Evolutionary conservation across 2,797 vertebrate species (phyloP).

Genomic region (Enteromius paludinosus): DNA sequence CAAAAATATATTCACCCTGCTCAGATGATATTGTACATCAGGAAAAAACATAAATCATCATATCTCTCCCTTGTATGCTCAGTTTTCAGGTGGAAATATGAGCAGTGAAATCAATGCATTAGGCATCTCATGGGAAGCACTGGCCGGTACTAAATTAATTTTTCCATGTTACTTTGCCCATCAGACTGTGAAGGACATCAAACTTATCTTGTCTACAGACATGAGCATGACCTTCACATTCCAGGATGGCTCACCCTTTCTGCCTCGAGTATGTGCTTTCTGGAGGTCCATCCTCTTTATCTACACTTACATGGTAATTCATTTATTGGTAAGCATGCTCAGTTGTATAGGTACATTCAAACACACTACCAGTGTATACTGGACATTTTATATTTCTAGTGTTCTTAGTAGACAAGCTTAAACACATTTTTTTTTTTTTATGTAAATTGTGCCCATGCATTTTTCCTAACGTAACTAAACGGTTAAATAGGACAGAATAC

Average conservation of each 20-base stretch:
- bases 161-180: background rate
- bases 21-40: background rate
- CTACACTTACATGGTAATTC: slow-evolving; percentile 23
- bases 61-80: slow-evolving; percentile 1
- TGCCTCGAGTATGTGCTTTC: background rate
- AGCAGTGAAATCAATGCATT: slow-evolving; percentile 19
- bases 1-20: background rate
- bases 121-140: background rate
- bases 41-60: background rate
- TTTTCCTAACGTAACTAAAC: background rate
- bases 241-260: slow-evolving; percentile 46
- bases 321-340: slow-evolving; percentile 30
- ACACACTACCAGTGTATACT: background rate
- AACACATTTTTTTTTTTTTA: background rate
- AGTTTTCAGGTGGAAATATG: background rate
- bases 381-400: background rate
- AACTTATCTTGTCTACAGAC: slow-evolving; percentile 36
- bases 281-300: slow-evolving; percentile 31
- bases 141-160: background rate
- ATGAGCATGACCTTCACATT: slow-evolving; percentile 58
- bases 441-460: background rate
- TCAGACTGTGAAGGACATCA: background rate
- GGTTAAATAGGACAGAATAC: background rate
- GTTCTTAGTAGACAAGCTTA: background rate
- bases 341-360: slow-evolving; percentile 37